Conservation (phyloP, 2,888 invertebrate genomes). For the Cerceris ruficornis region DNA sequence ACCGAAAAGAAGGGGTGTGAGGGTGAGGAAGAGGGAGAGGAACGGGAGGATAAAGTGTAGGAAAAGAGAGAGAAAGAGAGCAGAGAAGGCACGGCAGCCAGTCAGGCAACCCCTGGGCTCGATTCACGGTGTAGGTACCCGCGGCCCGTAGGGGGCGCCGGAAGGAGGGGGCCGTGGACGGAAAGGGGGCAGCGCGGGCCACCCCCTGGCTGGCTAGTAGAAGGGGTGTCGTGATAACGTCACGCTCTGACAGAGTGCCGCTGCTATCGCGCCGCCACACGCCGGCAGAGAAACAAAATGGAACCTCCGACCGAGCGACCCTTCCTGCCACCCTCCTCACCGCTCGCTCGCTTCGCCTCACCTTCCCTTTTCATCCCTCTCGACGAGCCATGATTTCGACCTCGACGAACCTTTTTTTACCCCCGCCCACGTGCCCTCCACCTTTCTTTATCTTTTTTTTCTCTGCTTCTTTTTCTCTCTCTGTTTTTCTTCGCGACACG, state of each 20-base stretch:
- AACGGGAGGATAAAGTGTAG: constrained; percentile 49
- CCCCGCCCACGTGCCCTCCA: constrained; percentile 13
- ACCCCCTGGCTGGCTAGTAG: constrained; percentile 75
- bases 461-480: too few relatives aligned
- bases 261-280: constrained; percentile 83
- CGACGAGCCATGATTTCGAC: constrained; percentile 59
- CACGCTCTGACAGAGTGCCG: constrained; percentile 84
- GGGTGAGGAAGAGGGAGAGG: constrained; percentile 48
- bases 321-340: constrained; percentile 49
- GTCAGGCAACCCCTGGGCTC: constrained; percentile 74
- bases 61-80: constrained; percentile 44
- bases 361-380: constrained; percentile 51
- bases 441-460: too few relatives aligned
- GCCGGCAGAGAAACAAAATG: constrained; percentile 83
- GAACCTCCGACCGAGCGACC: constrained; percentile 79
- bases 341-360: constrained; percentile 24
- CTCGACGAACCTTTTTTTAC: constrained; percentile 51
- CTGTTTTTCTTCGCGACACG: neutral
- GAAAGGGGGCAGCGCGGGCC: constrained; percentile 61
- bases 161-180: constrained; percentile 59
- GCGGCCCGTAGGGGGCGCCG: constrained; percentile 64
- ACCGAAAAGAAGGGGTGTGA: constrained; percentile 39
- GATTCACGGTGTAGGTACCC: constrained; percentile 75
- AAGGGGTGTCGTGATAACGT: constrained; percentile 83
- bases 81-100: constrained; percentile 64